Conservation (phyloP, 2,113 vertebrate species). For the Hippocampus mohnikei region DNA sequence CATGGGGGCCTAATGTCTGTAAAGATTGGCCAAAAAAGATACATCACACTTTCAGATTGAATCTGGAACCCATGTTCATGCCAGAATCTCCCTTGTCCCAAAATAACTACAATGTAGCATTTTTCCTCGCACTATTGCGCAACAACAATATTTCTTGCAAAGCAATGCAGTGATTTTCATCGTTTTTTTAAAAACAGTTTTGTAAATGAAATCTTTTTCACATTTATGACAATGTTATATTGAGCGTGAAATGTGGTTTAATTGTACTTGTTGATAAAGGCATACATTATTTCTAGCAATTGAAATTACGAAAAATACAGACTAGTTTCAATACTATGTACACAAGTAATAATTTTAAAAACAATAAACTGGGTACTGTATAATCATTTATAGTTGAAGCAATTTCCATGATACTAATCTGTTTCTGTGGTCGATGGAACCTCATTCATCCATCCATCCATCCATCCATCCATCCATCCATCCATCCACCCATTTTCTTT, state of each 20-base stretch:
- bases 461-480: no score
- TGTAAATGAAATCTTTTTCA: background rate
- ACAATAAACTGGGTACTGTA: background rate
- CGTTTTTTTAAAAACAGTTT: background rate
- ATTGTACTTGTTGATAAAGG: background rate
- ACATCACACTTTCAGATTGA: background rate
- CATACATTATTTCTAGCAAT: background rate
- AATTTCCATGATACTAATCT: background rate
- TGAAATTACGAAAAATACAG: background rate
- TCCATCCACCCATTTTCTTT: background rate
- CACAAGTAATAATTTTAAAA: background rate
- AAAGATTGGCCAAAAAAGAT: background rate
- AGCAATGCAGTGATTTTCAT: background rate
- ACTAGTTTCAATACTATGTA: background rate
- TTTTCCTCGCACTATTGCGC: background rate
- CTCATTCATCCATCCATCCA: background rate
- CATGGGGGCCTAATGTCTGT: background rate
- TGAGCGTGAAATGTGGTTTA: background rate
- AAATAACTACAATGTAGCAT: background rate
- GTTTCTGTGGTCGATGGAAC: background rate
- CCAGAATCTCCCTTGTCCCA: background rate
- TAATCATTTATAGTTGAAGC: background rate
- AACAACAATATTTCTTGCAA: background rate
- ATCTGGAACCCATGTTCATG: background rate
- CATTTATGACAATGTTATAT: background rate